These are phyloP conservation scores for Nephila pilipes DNA, from an alignment of 1,140 invertebrate genomes.

Conservation along the genomic window DNA sequence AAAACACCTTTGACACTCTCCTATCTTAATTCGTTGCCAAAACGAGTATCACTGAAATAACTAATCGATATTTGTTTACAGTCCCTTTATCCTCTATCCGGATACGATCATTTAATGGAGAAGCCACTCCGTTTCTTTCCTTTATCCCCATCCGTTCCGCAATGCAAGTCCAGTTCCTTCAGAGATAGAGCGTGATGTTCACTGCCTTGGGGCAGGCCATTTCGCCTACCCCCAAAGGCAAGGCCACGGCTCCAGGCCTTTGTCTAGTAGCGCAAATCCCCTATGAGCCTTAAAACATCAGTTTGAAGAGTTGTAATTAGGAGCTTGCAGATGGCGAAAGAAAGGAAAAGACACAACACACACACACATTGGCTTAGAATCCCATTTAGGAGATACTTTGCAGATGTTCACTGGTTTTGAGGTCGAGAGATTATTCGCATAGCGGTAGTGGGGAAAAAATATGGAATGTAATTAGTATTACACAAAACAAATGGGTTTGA, in stretches of 20 bases:
- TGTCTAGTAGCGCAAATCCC: slow-evolving; percentile 45
- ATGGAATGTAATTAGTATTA: too few species aligned
- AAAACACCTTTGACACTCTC: too few species aligned
- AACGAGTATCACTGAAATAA: background rate
- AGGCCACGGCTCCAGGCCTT: slow-evolving; percentile 71
- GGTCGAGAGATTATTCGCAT: background rate
- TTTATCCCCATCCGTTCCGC: background rate
- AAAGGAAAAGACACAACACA: slow-evolving; percentile 24
- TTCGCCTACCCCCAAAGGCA: slow-evolving; percentile 73
- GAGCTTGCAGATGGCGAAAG: slow-evolving; percentile 34
- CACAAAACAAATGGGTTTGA: too few species aligned
- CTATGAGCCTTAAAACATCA: slow-evolving; percentile 27
- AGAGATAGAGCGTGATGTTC: slow-evolving; percentile 62
- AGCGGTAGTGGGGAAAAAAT: too few species aligned
- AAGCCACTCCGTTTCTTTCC: slow-evolving; percentile 41
- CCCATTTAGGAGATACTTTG: slow-evolving; percentile 1
- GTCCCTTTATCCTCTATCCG: slow-evolving; percentile 54
- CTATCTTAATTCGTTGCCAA: too few species aligned
- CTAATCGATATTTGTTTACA: background rate
- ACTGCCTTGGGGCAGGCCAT: slow-evolving; percentile 58
- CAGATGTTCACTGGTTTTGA: background rate
- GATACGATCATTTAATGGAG: slow-evolving; percentile 65
- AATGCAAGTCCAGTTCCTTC: slow-evolving; percentile 35
- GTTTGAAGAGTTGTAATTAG: slow-evolving; percentile 53
- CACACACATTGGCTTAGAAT: slow-evolving; percentile 13